phyloP scores from a whole-genome alignment of 1,140 invertebrate species.

The Zaprionus gabonicus region DNA sequence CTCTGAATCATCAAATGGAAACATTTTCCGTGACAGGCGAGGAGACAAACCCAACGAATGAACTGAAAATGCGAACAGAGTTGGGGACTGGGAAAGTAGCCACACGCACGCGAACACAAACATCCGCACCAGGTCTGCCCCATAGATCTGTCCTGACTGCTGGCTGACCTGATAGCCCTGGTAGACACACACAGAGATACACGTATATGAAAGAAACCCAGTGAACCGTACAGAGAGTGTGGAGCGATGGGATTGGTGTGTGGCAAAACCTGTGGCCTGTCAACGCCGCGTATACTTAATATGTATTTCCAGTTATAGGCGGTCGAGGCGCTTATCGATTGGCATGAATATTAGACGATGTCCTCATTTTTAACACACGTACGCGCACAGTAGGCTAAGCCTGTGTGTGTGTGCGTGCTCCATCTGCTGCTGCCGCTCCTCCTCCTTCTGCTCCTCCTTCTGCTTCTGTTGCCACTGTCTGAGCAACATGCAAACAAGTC shows the following conservation, averaged over 20 bases:
- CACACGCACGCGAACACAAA: slow-evolving; percentile 25
- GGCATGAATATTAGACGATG: slow-evolving; percentile 78
- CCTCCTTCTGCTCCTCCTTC: neutral
- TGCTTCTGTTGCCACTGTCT: neutral
- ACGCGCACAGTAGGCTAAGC: slow-evolving; percentile 28
- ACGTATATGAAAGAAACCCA: slow-evolving; percentile 60
- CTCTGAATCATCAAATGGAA: slow-evolving; percentile 27
- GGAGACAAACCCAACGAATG: slow-evolving; percentile 24
- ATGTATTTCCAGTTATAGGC: slow-evolving; percentile 75
- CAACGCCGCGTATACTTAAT: slow-evolving; percentile 77
- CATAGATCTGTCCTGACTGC: too few species aligned
- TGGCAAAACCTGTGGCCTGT: slow-evolving; percentile 39
- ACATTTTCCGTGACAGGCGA: slow-evolving; percentile 5
- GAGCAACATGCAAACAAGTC: slow-evolving; percentile 74
- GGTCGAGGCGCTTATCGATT: slow-evolving; percentile 71
- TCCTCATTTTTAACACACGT: slow-evolving; percentile 64
- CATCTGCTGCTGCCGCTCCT: slow-evolving; percentile 17
- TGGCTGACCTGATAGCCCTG: too few species aligned
- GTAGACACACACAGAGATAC: slow-evolving; percentile 20
- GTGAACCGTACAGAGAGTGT: slow-evolving; percentile 63
- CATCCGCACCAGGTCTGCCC: too few species aligned
- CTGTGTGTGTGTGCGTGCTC: slow-evolving; percentile 23
- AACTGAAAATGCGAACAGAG: slow-evolving; percentile 18
- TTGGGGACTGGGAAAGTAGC: neutral
- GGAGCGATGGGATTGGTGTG: slow-evolving; percentile 30